Conservation (phyloP, 1,140 invertebrate species). For the Bombus huntii region DNA sequence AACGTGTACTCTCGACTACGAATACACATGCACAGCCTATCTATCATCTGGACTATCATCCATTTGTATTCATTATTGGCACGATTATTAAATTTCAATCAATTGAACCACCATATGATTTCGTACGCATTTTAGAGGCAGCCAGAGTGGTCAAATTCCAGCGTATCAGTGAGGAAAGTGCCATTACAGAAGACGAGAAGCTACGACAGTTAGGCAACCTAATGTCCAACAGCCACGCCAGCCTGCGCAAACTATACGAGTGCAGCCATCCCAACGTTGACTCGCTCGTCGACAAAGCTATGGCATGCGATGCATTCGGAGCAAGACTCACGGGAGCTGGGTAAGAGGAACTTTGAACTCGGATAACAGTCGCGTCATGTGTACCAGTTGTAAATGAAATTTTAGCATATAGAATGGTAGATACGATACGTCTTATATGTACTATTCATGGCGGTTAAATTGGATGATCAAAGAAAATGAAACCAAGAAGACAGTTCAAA, state of each 20-base stretch:
- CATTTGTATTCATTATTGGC: neutral
- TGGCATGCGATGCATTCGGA: constrained; percentile 88
- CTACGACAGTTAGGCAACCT: constrained; percentile 88
- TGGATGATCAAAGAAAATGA: neutral
- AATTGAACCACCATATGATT: constrained; percentile 29
- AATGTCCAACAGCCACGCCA: constrained; percentile 95
- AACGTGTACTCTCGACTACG: neutral
- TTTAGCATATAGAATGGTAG: neutral
- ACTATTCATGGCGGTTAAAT: neutral
- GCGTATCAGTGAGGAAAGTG: constrained; percentile 77
- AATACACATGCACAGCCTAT: neutral
- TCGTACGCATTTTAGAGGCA: constrained; percentile 80
- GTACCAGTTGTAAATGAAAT: constrained; percentile 4
- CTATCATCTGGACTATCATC: neutral
- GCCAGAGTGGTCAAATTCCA: constrained; percentile 81
- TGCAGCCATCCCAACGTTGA: constrained; percentile 97
- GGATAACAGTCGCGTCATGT: neutral
- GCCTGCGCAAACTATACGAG: constrained; percentile 93
- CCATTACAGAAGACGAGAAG: constrained; percentile 75
- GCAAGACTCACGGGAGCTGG: constrained; percentile 97
- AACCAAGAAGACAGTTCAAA: neutral
- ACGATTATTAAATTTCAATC: constrained; percentile 29
- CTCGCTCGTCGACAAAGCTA: constrained; percentile 90
- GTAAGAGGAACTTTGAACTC: constrained; percentile 77
- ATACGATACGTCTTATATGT: neutral